Evolutionary conservation across 2,113 vertebrate species (phyloP), one percentile per base, ranked within the genome.

Genomic region (Pelusios castaneus): DNA sequence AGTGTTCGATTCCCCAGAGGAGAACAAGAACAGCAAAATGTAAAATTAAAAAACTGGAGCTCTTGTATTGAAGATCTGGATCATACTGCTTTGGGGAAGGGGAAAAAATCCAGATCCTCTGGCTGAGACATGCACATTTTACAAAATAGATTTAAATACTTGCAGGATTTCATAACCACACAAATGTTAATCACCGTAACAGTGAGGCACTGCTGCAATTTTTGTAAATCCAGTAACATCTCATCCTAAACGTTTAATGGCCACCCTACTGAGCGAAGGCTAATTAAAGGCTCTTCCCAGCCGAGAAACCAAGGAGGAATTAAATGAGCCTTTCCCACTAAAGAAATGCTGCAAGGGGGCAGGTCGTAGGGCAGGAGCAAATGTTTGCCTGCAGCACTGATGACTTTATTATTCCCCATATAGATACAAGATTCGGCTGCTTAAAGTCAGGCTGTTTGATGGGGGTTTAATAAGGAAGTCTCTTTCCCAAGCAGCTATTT

Each of bases 261-360:
- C 96, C 96, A 91, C 92, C 95, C 96, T 58, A 85, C 89, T 25
- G 94, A 96, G 92, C 82, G 84, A 91, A 67, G 79, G 92, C 91
- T 96, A 93, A 97, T 96, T 95, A 97, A 93, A 95, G 92, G 91
- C 91, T 55, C 27, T 94, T 82, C 91, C 91, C 91, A 88, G 95
- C 93, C 93, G 93, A 95, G 87, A 92, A 87, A 17, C 86, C 88
- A 93, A 94, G 89, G 41, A 27, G 22, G 41, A 29, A 29, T 45
- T 12, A 45, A 94, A 90, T 91, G 96, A 95, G 92, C 94, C 92
- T 16, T 16, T 24, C 41, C 41, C 25, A 3, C 24, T 4, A 45
- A 3, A 76, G 41, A 43, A 76, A 41, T 16, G 12, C 73, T 76
- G 41, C 41, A 76, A 45, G 73, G 12, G 41, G 73, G 24, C 43